Base-by-base conservation (phyloP, 2,797 vertebrate genomes). In the Cottoperca gobio region DNA sequence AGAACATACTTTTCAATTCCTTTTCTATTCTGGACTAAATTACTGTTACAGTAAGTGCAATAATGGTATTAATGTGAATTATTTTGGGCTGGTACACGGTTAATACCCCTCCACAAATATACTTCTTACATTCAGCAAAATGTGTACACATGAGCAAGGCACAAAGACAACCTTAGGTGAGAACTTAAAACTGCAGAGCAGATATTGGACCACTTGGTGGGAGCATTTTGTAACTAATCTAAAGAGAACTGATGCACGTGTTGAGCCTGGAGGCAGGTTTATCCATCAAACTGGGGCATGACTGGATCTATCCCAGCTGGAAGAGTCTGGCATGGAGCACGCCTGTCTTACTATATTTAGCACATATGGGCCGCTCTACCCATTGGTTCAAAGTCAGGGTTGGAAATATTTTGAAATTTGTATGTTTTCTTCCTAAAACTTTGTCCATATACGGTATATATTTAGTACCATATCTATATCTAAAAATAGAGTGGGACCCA, bases 121-220 rank as follows among this genome's bases (percentile, higher is more conserved):
- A 42, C 19, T 2, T 28, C 35, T n/a, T 28, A 13, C 40, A 43
- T 67, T n/a, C 54, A 17, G 14, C 5, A 14, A 33, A 46, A 17
- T 8, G 13, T 35, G 6, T 21, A 14, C 17, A 21, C 6, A 40
- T 9, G 8, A 70, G 21, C 8, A 40, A 54, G 52, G n/a, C 35
- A 42, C 42, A 52, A 31, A 24, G 17, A 33, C 33, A 55, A n/a
- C n/a, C 19, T 16, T 1, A 65, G 50, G 19, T 54, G n/a, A n/a
- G n/a, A n/a, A n/a, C n/a, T n/a, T n/a, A n/a, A n/a, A n/a, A n/a
- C n/a, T n/a, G 76, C 42, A 69, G 37, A 31, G 12, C 49, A 45
- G 42, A 55, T 43, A 13, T 31, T 39, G 8, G 28, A 17, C 81
- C 80, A 73, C 70, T 40, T 78, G 86, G 54, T 64, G 74, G 88